Percentiles rank a stretch among this genome's conserved stretches.
Evolutionary conservation across 1,140 invertebrate genomes (phyloP).

Genomic region (Dermatophagoides farinae): DNA sequence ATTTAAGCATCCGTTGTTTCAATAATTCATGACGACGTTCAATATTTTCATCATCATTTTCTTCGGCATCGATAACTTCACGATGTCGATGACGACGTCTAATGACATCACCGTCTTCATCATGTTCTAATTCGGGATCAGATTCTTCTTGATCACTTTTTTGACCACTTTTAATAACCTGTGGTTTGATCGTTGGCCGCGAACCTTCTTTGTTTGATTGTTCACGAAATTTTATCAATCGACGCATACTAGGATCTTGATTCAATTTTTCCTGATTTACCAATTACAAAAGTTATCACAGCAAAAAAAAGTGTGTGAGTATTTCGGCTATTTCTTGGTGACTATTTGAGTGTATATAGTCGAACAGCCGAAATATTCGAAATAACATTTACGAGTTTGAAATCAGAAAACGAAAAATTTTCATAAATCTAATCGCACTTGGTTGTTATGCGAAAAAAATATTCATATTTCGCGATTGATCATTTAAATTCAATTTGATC

Average conservation of each 20-base stretch:
- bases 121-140: constrained; percentile 8
- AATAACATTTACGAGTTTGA: too few relatives aligned
- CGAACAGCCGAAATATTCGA: too few relatives aligned
- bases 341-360: too few relatives aligned
- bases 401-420: too few relatives aligned
- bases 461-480: too few relatives aligned
- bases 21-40: constrained; percentile 21
- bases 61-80: constrained; percentile 8
- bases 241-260: background rate
- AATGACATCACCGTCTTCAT: constrained; percentile 16
- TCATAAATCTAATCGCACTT: too few relatives aligned
- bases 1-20: constrained; percentile 31
- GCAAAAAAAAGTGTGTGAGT: too few relatives aligned
- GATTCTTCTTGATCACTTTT: background rate
- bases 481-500: too few relatives aligned
- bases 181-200: background rate
- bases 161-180: background rate
- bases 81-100: constrained; percentile 11
- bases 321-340: too few relatives aligned
- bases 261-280: constrained; percentile 1
- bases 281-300: too few relatives aligned
- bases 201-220: background rate
- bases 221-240: background rate
- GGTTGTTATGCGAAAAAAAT: too few relatives aligned
- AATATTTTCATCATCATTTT: constrained; percentile 42